Conservation (phyloP, 35 echinoderm and acorn worm species). For the Ophiothrix spiculata region DNA sequence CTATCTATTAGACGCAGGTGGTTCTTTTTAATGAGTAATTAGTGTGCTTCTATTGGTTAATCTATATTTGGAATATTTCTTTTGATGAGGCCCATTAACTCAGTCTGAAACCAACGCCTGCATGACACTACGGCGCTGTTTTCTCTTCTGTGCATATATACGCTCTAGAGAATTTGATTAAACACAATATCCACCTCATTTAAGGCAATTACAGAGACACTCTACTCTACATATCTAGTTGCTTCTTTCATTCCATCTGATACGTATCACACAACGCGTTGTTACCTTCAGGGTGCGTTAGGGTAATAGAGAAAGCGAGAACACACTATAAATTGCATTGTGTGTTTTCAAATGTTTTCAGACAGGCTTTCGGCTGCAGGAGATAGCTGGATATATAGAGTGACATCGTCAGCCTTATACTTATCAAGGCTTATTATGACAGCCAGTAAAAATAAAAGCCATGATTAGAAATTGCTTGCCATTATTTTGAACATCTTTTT, state of each 20-base stretch:
- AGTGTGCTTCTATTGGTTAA: conserved; percentile 6
- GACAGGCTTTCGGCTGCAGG: background rate
- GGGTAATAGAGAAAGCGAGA: background rate
- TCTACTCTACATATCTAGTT: background rate
- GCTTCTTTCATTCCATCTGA: background rate
- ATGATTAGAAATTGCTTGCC: background rate
- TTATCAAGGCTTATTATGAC: background rate
- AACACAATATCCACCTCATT: conserved; percentile 12
- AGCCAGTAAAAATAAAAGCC: background rate
- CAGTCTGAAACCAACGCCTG: background rate
- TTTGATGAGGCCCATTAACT: conserved; percentile 10
- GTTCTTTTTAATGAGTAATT: background rate
- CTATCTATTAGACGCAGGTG: conserved; percentile 12
- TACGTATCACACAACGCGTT: background rate
- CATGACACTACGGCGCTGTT: background rate
- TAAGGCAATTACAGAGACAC: background rate
- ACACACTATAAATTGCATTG: background rate
- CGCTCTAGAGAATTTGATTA: conserved; percentile 9
- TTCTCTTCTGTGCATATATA: conserved; percentile 2
- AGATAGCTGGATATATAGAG: background rate
- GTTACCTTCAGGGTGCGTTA: background rate
- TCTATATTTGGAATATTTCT: background rate
- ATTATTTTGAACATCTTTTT: background rate
- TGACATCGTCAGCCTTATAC: background rate
- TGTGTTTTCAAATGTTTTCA: background rate